Evolutionary conservation across 37 sponge, comb jelly and placozoan species (phyloP).

Genomic region (Halisarca cf. caerulea): DNA sequence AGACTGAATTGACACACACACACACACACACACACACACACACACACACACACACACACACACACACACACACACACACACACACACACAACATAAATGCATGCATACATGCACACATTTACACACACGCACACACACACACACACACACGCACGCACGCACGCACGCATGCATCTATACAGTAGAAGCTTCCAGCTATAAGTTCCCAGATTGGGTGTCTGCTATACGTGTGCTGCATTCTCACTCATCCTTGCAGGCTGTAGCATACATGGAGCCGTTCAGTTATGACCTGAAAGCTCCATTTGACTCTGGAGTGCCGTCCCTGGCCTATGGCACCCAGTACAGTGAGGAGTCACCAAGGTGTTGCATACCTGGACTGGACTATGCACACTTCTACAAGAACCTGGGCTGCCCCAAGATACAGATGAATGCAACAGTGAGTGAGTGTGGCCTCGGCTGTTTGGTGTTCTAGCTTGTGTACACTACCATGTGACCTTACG

Average conservation of each 20-base stretch:
- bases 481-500: not conserved
- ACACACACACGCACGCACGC: not conserved
- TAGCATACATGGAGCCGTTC: slow-evolving; percentile 56
- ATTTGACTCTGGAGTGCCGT: slow-evolving; percentile 38
- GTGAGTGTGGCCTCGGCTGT: not conserved
- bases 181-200: not conserved
- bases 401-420: slow-evolving; percentile 49
- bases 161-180: not conserved
- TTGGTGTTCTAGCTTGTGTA: not conserved
- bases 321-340: slow-evolving; percentile 57
- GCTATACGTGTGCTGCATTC: not conserved
- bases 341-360: slow-evolving; percentile 39
- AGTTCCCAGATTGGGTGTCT: not conserved
- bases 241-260: slow-evolving; percentile 49
- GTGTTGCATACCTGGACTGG: slow-evolving; percentile 38
- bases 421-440: slow-evolving; percentile 60
- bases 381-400: slow-evolving; percentile 54
- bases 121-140: too few species aligned
- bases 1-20: too few species aligned
- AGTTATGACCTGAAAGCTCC: slow-evolving; percentile 41
- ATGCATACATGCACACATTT: too few species aligned
- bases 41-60: too few species aligned
- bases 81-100: too few species aligned
- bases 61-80: too few species aligned
- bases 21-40: not conserved